Percentiles rank a stretch among this genome's conserved stretches.
phyloP scores from a whole-genome alignment of 2,113 vertebrate genomes.

The Rhinopomastus cyanomelas region DNA sequence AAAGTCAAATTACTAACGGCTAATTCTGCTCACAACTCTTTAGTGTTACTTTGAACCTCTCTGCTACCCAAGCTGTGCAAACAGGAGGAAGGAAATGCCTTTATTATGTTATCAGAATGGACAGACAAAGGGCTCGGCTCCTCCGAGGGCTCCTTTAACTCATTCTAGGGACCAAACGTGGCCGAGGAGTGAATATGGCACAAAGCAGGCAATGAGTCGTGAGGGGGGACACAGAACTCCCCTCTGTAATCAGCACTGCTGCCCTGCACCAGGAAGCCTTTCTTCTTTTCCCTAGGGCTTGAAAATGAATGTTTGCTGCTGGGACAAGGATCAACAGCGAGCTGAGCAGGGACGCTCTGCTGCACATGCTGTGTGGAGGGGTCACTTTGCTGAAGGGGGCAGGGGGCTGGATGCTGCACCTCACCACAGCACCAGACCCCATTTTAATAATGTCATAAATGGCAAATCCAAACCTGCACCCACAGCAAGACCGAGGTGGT shows the following conservation, averaged over 20 bases:
- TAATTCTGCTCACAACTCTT: slow-evolving; percentile 2
- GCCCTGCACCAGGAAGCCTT: background rate
- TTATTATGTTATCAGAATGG: background rate
- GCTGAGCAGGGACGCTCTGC: background rate
- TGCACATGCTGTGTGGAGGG: rapidly evolving
- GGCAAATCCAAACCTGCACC: background rate
- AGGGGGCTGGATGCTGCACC: background rate
- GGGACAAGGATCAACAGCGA: background rate
- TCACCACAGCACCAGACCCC: background rate
- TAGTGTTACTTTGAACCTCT: slow-evolving; percentile 30
- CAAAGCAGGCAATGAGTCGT: background rate
- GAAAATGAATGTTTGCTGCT: background rate
- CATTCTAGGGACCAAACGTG: slow-evolving; percentile 13
- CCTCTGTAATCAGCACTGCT: background rate
- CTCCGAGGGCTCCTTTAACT: background rate
- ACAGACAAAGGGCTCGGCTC: background rate
- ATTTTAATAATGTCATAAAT: background rate
- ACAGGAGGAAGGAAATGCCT: slow-evolving; percentile 33
- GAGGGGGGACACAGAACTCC: background rate
- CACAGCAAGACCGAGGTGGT: background rate
- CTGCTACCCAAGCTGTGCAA: background rate
- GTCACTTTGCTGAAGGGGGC: background rate
- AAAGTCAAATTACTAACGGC: slow-evolving; percentile 7
- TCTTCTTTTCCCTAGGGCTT: background rate
- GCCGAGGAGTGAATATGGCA: background rate